Percentiles rank a stretch among this genome's conserved stretches.
Conservation (phyloP, 2,113 vertebrate genomes). For the Jaculus jaculus region DNA sequence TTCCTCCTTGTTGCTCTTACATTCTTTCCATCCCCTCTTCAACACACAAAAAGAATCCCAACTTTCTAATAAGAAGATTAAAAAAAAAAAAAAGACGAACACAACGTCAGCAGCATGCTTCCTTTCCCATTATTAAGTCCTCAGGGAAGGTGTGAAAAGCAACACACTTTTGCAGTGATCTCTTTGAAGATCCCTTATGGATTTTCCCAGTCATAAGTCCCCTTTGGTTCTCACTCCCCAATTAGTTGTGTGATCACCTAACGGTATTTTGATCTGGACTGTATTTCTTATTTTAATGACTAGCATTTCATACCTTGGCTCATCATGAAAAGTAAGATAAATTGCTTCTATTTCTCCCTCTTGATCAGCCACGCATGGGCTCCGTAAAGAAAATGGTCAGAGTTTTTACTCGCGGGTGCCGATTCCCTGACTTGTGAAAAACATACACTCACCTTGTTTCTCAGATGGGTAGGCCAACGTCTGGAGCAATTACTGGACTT, state of each 20-base stretch:
- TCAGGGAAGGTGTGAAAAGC: constrained; percentile 50
- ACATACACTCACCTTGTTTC: not conserved
- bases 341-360: constrained; percentile 52
- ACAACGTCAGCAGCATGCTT: not conserved
- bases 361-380: constrained; percentile 46
- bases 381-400: constrained; percentile 4
- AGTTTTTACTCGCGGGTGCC: not conserved
- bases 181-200: constrained; percentile 29
- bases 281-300: constrained; percentile 69
- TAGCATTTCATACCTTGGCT: constrained; percentile 52
- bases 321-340: constrained; percentile 59
- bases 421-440: not conserved
- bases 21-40: too few relatives aligned
- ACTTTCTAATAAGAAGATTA: constrained; percentile 50
- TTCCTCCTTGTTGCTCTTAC: too few relatives aligned
- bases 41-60: not conserved
- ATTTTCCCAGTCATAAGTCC: constrained; percentile 41
- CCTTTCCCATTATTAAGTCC: not conserved
- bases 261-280: constrained; percentile 67
- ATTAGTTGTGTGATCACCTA: constrained; percentile 66
- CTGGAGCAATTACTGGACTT: constrained; percentile 27
- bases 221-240: constrained; percentile 59
- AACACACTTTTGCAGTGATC: constrained; percentile 6
- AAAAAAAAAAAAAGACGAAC: constrained; percentile 29
- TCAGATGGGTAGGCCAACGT: constrained; percentile 28